Conservation (phyloP, 1,140 invertebrate genomes). For the Pogonus chalceus region DNA sequence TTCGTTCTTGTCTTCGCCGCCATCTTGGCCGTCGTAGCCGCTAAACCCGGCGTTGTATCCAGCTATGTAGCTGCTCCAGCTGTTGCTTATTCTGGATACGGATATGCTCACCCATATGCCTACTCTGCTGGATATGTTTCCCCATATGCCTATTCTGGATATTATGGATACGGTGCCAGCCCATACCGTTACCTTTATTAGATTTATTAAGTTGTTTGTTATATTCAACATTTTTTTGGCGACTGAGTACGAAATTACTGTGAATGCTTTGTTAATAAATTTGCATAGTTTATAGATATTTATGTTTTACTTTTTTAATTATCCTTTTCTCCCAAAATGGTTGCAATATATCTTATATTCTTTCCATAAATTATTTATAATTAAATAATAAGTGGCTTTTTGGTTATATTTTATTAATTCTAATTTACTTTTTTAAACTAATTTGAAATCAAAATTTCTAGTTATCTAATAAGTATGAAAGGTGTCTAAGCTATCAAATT, state of each 20-base stretch:
- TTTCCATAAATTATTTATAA: too few relatives aligned
- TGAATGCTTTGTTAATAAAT: neutral
- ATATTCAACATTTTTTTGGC: neutral
- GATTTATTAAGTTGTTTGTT: neutral
- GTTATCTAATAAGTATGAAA: too few relatives aligned
- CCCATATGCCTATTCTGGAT: neutral
- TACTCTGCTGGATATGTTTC: slow-evolving; percentile 8
- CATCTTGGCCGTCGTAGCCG: slow-evolving; percentile 16
- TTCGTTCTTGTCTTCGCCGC: slow-evolving; percentile 16
- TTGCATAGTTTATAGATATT: too few relatives aligned
- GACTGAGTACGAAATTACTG: neutral
- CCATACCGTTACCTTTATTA: slow-evolving; percentile 9
- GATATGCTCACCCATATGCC: neutral
- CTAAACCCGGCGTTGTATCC: slow-evolving; percentile 19
- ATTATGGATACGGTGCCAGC: slow-evolving; percentile 4
- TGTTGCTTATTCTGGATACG: neutral
- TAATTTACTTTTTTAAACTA: too few relatives aligned
- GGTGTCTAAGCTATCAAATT: too few relatives aligned
- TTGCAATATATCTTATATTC: too few relatives aligned
- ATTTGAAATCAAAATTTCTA: too few relatives aligned
- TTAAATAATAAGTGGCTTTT: too few relatives aligned
- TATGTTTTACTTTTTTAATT: too few relatives aligned
- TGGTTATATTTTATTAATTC: too few relatives aligned
- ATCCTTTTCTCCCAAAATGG: too few relatives aligned
- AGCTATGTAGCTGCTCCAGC: too few relatives aligned